Base-by-base conservation (phyloP, 2,888 invertebrate genomes). In the Trissolcus brochymenae region DNA sequence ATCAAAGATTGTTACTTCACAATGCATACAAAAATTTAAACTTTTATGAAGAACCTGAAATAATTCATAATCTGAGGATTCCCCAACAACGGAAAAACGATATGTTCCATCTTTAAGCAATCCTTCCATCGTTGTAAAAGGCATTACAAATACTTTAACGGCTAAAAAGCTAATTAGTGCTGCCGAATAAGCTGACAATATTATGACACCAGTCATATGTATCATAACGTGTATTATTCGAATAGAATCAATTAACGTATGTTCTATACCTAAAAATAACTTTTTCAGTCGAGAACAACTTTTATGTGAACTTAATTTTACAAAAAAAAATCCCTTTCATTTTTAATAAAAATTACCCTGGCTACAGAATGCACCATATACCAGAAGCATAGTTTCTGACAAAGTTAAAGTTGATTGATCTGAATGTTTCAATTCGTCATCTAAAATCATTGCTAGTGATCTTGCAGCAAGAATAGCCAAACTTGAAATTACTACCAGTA, bases 41-140 rank as follows among this genome's bases (percentile, higher is more conserved):
- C 21, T 21, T 21, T 21, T 21, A 21, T 21, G 21, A 21, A 21
- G 21, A 74, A 88, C 88, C 82, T 86, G 82, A 62, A 88, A 88
- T 53, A 88, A 82, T 46, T 78, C 83, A 55, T 81, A 88, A 51
- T 88, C 88, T 0, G 88, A 84, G 2, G 89, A 89, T 35, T 85
- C 80, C 0, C 74, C 68, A n/a, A 88, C 57, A 6, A 87, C 87
- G 0, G 83, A 85, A 54, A 89, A 88, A 65, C 83, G 79, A 65
- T 88, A 89, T 1, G 86, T 86, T 0, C 84, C 86, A 56, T 89
- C 88, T 7, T 81, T 16, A 35, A 89, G 59, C 17, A 89, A 81
- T 1, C 89, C 89, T 2, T 85, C 84, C 87, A 89, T 88, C 0
- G 88, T 87, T 4, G 87, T 87, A 54, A 89, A 89, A 2, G 89